Percentiles rank a stretch among this genome's conserved stretches.
Evolutionary conservation across 2,113 vertebrate genomes (phyloP).

Genomic region (Drymodes brunneopygia): DNA sequence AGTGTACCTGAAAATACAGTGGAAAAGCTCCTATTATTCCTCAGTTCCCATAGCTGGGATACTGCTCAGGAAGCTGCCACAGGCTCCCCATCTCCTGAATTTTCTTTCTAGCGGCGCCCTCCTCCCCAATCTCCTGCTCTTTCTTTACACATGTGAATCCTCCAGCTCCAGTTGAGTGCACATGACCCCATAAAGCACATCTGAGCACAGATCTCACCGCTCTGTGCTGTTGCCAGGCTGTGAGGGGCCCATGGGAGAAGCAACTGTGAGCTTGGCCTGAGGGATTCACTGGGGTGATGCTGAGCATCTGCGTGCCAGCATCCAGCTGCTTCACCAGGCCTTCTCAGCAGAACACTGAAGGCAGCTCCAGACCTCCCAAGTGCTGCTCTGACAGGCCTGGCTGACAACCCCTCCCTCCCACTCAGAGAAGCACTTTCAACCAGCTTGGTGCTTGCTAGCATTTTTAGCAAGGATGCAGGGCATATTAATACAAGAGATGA

Average conservation of each 20-base stretch:
- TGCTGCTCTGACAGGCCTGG: no score
- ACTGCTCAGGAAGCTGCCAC: not conserved
- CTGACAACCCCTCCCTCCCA: accelerated
- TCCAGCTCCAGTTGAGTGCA: not conserved
- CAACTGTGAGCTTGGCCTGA: not conserved
- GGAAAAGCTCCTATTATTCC: not conserved
- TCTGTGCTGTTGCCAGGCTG: not conserved
- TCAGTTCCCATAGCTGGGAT: not conserved
- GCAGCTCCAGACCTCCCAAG: not conserved
- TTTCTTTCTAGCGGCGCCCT: not conserved
- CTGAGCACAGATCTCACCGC: no score
- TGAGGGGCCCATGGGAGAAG: accelerated
- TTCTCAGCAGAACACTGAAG: not conserved
- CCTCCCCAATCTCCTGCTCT: not conserved
- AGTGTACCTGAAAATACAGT: not conserved
- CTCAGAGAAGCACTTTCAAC: not conserved
- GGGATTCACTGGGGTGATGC: accelerated
- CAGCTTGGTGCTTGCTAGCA: not conserved
- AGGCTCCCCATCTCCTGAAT: not conserved
- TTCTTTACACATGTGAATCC: not conserved
- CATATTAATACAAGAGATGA: not conserved
- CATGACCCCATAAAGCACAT: not conserved
- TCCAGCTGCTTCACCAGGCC: not conserved
- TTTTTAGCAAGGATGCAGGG: not conserved
- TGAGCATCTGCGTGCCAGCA: not conserved